These are phyloP conservation scores for Aphelenchoides avenae DNA, from an alignment of 1,140 invertebrate species.

Conservation along the genomic window DNA sequence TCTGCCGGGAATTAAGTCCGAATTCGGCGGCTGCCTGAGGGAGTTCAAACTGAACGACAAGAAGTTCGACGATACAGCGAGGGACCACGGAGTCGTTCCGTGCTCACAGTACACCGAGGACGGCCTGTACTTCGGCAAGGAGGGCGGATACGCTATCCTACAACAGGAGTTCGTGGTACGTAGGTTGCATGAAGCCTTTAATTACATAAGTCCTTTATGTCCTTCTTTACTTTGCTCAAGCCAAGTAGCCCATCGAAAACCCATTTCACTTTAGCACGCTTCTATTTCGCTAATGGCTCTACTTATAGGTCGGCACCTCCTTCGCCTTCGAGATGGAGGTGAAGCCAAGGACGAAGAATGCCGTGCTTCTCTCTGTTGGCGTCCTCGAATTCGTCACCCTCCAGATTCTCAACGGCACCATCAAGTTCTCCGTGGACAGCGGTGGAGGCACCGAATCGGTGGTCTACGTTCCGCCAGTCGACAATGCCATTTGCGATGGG, in stretches of 20 bases:
- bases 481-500: slow-evolving; percentile 79
- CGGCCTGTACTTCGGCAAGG: slow-evolving; percentile 80
- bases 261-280: no score
- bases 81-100: slow-evolving; percentile 67
- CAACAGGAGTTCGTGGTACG: slow-evolving; percentile 64
- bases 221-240: no score
- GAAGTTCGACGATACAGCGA: slow-evolving; percentile 65
- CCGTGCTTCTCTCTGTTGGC: slow-evolving; percentile 72
- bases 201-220: no score
- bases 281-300: no score
- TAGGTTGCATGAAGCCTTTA: no score
- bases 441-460: slow-evolving; percentile 74
- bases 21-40: slow-evolving; percentile 80
- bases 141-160: slow-evolving; percentile 68
- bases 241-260: no score
- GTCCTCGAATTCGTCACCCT: slow-evolving; percentile 76
- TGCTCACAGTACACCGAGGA: slow-evolving; percentile 77
- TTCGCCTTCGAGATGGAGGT: slow-evolving; percentile 80
- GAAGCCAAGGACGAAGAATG: slow-evolving; percentile 76
- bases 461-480: slow-evolving; percentile 69
- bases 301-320: slow-evolving; percentile 60
- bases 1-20: slow-evolving; percentile 65
- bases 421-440: slow-evolving; percentile 76
- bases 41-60: slow-evolving; percentile 72
- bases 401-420: slow-evolving; percentile 76